phyloP scores from a whole-genome alignment of 2,113 vertebrate genomes.

The Otus sunia region DNA sequence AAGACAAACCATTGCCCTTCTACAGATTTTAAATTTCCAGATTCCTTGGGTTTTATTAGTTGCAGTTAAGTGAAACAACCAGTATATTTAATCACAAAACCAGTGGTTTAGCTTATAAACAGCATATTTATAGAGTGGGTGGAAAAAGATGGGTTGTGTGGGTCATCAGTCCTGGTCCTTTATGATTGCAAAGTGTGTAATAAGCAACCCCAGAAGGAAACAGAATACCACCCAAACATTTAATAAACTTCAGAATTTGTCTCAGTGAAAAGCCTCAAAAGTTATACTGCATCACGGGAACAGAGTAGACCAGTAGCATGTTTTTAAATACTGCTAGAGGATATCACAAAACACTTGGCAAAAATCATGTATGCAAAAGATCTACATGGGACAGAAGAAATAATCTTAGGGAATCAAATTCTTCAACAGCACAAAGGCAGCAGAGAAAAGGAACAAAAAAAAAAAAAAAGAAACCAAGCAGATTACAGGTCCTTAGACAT shows the following conservation, averaged over 20 bases:
- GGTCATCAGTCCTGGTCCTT: not conserved
- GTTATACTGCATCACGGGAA: not conserved
- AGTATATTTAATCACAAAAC: not conserved
- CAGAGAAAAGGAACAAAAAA: not conserved
- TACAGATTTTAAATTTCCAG: not conserved
- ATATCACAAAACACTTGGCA: not conserved
- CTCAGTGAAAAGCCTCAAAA: not conserved
- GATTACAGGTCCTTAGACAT: not conserved
- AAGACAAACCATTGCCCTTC: not conserved
- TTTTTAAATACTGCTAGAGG: not conserved
- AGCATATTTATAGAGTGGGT: not conserved
- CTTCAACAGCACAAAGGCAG: not conserved
- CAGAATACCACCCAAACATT: not conserved
- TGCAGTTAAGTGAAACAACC: not conserved
- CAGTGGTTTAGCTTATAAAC: not conserved
- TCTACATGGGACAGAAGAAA: not conserved
- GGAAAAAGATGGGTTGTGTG: not conserved
- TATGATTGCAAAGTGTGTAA: not conserved
- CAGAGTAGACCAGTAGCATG: not conserved
- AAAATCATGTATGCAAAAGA: not conserved
- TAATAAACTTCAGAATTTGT: not conserved
- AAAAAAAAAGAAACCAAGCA: not conserved
- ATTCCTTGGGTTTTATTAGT: not conserved
- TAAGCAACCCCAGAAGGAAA: not conserved
- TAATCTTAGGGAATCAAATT: not conserved